Evolutionary conservation across 2,113 vertebrate genomes (phyloP), one percentile per base, ranked within the genome.

Genomic region (Oplegnathus fasciatus): DNA sequence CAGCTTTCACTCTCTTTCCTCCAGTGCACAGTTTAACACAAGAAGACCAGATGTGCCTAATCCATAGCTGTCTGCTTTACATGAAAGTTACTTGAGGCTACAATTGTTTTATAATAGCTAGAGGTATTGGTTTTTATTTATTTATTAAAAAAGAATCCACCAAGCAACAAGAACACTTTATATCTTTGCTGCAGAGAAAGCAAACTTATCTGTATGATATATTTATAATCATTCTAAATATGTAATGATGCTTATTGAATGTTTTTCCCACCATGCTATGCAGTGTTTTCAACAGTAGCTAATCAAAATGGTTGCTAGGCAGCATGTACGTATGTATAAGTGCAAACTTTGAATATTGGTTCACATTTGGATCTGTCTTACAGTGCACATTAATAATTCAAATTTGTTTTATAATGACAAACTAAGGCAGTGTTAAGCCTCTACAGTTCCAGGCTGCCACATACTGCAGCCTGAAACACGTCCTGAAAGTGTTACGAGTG

Each of bases 331-430:
- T 67, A 30, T 42, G 24, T 34, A 18, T 32, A 28, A n/a, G 30
- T 37, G 0, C 3, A 1, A 72, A n/a, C n/a, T 26, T 14, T 44
- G 58, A 65, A 20, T 55, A 54, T 32, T 80, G 26, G 20, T 32
- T 73, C 34, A 55, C 13, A 55, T 57, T 9, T 26, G 13, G 52
- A 26, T 28, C 5, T 44, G 20, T 64, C 54, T 65, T 2, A 55
- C 20, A 17, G 34, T 32, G 8, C 48, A 50, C 48, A 65, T 32
- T 34, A 81, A 81, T 74, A 57, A 74, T 57, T 57, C 14, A 54
- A 20, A 30, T 44, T 6, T 66, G 26, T 14, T 42, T 55, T 17
- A 46, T 9, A 37, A 24, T 20, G 20, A 32, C 42, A 28, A 20
- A 30, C 55, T 42, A 22, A 44, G 17, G 37, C 34, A 22, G 5